A percentile compares a stretch with the other conserved stretches of the same genome.
These are phyloP conservation scores for Dicranocentrus wangi DNA, from an alignment of 2,888 invertebrate species.

Conservation along the genomic window DNA sequence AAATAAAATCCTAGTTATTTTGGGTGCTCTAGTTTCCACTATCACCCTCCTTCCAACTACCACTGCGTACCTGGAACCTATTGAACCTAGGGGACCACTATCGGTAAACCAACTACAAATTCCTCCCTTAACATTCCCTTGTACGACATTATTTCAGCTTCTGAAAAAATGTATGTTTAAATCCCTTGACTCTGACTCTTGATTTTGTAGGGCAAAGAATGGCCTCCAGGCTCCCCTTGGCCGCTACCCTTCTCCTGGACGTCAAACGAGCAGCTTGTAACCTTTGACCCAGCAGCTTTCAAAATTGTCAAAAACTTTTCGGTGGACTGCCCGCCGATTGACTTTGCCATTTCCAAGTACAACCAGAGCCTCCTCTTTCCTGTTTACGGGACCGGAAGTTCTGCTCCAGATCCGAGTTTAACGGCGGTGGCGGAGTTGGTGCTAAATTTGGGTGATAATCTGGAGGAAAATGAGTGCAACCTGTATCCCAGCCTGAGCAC, in stretches of 20 bases:
- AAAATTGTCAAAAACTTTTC: conserved; percentile 35
- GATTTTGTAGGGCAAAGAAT: conserved; percentile 54
- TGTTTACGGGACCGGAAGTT: conserved; percentile 21
- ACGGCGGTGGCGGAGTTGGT: conserved; percentile 48
- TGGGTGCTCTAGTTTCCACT: neutral
- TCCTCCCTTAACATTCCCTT: too few species aligned
- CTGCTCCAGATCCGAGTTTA: conserved; percentile 36
- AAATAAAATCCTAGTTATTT: too few species aligned
- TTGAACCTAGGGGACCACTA: conserved; percentile 63
- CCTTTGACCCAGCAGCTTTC: conserved; percentile 56
- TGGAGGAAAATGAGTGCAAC: conserved; percentile 48
- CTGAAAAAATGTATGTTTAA: neutral
- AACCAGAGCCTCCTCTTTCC: conserved; percentile 55
- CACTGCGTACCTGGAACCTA: conserved; percentile 35
- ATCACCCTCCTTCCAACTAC: too few species aligned
- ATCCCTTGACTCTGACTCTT: too few species aligned
- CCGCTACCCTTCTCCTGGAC: conserved; percentile 64
- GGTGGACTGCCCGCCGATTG: conserved; percentile 55
- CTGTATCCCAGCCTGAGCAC: conserved; percentile 53
- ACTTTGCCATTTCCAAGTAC: conserved; percentile 65
- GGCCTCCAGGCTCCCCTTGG: conserved; percentile 67
- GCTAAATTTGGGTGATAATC: conserved; percentile 24
- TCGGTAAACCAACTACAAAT: too few species aligned
- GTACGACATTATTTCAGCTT: neutral
- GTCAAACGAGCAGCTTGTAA: conserved; percentile 31